Base-by-base conservation (phyloP, 2,113 vertebrate species). In the Callipepla californica region DNA sequence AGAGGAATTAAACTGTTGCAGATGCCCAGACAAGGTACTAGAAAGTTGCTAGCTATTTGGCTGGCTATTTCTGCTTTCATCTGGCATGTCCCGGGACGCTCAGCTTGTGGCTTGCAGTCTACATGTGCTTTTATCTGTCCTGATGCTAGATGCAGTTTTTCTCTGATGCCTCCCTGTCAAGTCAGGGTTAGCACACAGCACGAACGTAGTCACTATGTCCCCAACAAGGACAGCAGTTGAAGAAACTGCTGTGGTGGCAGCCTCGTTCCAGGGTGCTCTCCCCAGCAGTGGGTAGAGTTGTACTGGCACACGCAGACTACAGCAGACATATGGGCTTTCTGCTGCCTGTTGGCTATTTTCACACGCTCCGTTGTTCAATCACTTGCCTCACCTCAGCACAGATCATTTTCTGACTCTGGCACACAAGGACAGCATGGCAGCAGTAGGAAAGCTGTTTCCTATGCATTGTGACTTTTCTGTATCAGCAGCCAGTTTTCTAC, bases 1-100 rank as follows among this genome's bases (percentile, higher is more conserved):
- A 2, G 6, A 66, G 55, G 70, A 69, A 81, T 70, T 20, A 13
- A 74, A 34, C 22, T 5, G 22, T 55, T 13, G 87, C 12, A 51
- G 19, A n/a, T 0, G 1, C 36, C 17, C 4, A 1, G 48, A 32
- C 40, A 32, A 16, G 18, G 11, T 17, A 40, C 38, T 1, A 42
- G 21, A 26, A 36, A 55, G n/a, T 21, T 9, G 25, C 8, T 13
- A 50, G 53, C 28, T 32, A 5, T 30, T 91, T 67, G 59, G 74
- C 57, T 86, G 51, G 25, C 53, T 44, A 51, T 20, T 44, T 61
- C 50, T 73, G 83, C 26, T 81, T 58, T 78, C 44, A 44, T 61
- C 26, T 44, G 55, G 65, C 0, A 2, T 10, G 28, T 32, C 42
- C 53, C 57, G 47, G 55, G 79, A 51, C 23, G 44, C n/a, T 30